Evolutionary conservation across 2,797 vertebrate species (phyloP), one percentile per base, ranked within the genome.

Genomic region (Sebastes hubbsi): DNA sequence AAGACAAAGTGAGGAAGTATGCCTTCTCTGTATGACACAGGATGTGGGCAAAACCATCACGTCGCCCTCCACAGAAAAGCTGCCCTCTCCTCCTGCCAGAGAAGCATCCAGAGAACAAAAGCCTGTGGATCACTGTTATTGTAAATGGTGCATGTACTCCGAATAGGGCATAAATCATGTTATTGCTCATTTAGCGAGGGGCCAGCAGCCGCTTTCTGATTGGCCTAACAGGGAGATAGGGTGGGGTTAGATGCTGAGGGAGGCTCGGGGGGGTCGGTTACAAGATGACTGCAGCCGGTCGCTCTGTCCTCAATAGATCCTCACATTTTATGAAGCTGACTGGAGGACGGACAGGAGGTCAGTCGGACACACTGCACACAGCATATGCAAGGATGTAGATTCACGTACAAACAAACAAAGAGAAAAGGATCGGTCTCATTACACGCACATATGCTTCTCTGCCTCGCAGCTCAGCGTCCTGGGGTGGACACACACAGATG

Each of bases 91-190:
- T 83, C 25, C 80, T 78, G 73, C 60, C 61, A 83, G 58, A 68
- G 75, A 85, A 75, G 66, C 75, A 79, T 86, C 77, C 68, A 72
- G 73, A 79, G 85, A 92, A 91, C 90, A 92, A 91, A 91, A 93
- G 91, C 88, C 78, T 79, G 76, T 20, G 42, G 73, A 89, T 87
- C 66, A 77, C 77, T 4, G 61, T 78, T 88, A 83, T 81, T 89
- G 84, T 86, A 90, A 92, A 88, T 75, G 87, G 88, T 85, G 87
- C 80, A 62, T 71, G 64, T 65, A 49, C 81, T 84, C 84, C 49
- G 71, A 88, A 72, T 60, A 73, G 82, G 71, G 56, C 63, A 92
- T 91, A 87, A 94, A 94, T 94, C 90, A 85, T 52, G 83, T 87
- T 90, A 89, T 66, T 88, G 87, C 84, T 87, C 79, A 67, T 87